These are phyloP conservation scores for Epinotia nisella DNA, from an alignment of 2,888 invertebrate genomes.

Conservation along the genomic window DNA sequence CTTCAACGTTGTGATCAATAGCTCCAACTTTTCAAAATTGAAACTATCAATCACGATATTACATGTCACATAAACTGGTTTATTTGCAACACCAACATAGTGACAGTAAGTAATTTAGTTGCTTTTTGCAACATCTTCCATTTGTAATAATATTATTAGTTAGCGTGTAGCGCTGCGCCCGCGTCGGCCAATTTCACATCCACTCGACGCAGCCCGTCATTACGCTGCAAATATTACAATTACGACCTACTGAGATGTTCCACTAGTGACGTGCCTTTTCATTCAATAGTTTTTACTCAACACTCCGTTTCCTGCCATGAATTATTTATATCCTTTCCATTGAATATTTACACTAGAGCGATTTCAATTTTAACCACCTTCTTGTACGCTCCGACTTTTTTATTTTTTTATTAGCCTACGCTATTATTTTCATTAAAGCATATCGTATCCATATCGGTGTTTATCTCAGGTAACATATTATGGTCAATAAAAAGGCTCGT, in stretches of 20 bases:
- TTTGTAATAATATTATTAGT: conserved; percentile 45
- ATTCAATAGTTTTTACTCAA: conserved; percentile 48
- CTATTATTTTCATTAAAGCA: conserved; percentile 26
- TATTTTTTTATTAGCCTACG: conserved; percentile 24
- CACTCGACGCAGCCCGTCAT: conserved; percentile 46
- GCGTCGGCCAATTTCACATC: conserved; percentile 51
- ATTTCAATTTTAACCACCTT: conserved; percentile 30
- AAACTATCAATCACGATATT: conserved; percentile 40
- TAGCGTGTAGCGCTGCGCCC: conserved; percentile 45
- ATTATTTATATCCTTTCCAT: conserved; percentile 49
- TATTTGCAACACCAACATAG: conserved; percentile 29
- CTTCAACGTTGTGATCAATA: conserved; percentile 12
- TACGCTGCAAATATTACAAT: conserved; percentile 48
- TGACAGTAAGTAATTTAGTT: conserved; percentile 42
- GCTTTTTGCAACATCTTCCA: conserved; percentile 41
- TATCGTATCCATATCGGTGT: conserved; percentile 21
- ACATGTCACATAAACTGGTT: conserved; percentile 30
- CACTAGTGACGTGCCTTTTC: conserved; percentile 47
- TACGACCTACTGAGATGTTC: conserved; percentile 46
- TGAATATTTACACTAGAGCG: conserved; percentile 42
- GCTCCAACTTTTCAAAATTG: conserved; percentile 24
- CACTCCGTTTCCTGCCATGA: conserved; percentile 46
- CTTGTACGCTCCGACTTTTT: conserved; percentile 20
- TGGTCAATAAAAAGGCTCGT: conserved; percentile 24
- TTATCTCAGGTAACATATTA: conserved; percentile 8